phyloP scores from a whole-genome alignment of 1,140 invertebrate genomes.

The Venturia canescens region DNA sequence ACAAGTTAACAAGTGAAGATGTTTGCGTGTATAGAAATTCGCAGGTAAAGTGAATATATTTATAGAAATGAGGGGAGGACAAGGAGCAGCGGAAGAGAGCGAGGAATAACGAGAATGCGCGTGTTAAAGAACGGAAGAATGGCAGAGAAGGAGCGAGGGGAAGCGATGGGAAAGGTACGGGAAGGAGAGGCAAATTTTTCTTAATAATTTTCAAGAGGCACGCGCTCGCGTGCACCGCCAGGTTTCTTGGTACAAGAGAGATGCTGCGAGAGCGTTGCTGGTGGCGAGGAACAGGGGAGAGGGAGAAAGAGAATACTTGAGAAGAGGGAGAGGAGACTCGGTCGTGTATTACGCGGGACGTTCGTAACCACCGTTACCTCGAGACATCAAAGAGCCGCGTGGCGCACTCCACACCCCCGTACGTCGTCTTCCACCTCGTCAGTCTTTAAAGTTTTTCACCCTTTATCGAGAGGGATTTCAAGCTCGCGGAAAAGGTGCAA shows the following conservation, averaged over 20 bases:
- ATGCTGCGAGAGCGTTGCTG: conserved; percentile 22
- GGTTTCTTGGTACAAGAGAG: conserved; percentile 27
- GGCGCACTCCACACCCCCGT: conserved; percentile 38
- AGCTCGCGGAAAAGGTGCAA: conserved; percentile 42
- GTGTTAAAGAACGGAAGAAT: neutral
- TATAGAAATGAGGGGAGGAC: neutral
- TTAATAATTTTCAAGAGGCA: conserved; percentile 52
- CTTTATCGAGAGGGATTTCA: conserved; percentile 57
- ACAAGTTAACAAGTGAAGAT: neutral
- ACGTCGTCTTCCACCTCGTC: conserved; percentile 40
- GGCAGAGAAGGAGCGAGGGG: neutral
- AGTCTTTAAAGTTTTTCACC: conserved; percentile 58
- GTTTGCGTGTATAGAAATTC: no score
- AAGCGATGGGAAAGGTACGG: neutral
- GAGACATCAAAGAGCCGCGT: conserved; percentile 47
- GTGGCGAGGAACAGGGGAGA: neutral
- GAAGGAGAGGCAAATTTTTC: conserved; percentile 48
- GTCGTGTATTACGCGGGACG: conserved; percentile 47
- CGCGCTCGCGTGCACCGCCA: conserved; percentile 27
- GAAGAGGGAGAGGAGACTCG: conserved; percentile 7
- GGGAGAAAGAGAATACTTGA: neutral
- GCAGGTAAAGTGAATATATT: neutral
- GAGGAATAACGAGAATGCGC: conserved; percentile 22
- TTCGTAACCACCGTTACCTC: conserved; percentile 41
- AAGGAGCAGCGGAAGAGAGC: neutral